Evolutionary conservation across 2,113 vertebrate species (phyloP).

Genomic region (Machaerirhynchus nigripectus): DNA sequence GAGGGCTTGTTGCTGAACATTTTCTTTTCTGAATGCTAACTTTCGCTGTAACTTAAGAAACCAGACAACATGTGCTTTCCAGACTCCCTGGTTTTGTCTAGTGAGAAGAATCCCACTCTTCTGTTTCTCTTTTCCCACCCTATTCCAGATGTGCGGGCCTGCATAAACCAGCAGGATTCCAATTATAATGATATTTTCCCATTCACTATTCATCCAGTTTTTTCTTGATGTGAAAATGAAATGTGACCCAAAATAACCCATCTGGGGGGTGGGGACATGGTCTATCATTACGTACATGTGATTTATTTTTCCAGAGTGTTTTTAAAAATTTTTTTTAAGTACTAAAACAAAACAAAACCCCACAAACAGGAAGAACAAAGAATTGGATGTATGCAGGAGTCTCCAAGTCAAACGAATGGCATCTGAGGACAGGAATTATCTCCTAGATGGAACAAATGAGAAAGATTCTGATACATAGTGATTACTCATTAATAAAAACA

Average conservation of each 20-base stretch:
- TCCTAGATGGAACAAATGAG: constrained; percentile 23
- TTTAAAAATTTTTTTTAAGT: not conserved
- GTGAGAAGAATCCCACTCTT: constrained; percentile 27
- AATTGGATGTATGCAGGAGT: constrained; percentile 2
- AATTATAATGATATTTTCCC: constrained; percentile 57
- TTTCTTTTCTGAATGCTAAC: constrained; percentile 23
- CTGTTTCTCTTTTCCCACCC: constrained; percentile 58
- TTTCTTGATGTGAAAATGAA: constrained; percentile 65
- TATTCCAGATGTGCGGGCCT: constrained; percentile 66
- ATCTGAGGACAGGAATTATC: constrained; percentile 30
- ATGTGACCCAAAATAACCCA: constrained; percentile 60
- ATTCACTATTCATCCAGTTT: constrained; percentile 62
- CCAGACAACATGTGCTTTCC: constrained; percentile 53
- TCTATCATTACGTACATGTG: not conserved
- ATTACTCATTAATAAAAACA: constrained; percentile 25
- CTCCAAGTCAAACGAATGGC: not conserved
- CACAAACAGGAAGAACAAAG: not conserved
- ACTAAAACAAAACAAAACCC: not conserved
- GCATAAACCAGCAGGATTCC: constrained; percentile 65
- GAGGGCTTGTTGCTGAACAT: not conserved
- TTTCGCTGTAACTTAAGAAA: constrained; percentile 50
- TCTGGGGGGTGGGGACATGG: not conserved
- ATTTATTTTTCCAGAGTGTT: constrained; percentile 34
- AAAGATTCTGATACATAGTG: not conserved
- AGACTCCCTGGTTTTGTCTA: constrained; percentile 52